Percentiles rank a stretch among this genome's conserved stretches.
phyloP scores from a whole-genome alignment of 1,140 invertebrate genomes.

The Coboldia fuscipes region DNA sequence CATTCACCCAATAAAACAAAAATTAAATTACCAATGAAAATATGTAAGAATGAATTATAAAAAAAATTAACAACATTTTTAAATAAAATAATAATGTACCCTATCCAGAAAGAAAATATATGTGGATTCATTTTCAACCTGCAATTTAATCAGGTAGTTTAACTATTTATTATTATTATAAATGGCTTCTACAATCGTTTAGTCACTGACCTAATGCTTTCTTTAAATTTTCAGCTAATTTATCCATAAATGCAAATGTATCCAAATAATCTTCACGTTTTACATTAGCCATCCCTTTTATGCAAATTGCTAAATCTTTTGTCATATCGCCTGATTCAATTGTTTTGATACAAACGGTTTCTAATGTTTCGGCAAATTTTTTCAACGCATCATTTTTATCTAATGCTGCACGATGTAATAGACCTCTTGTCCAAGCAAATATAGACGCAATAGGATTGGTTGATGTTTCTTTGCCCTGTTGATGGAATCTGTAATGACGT shows the following conservation, averaged over 20 bases:
- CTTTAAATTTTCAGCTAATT: constrained; percentile 80
- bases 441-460: constrained; percentile 98
- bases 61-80: too few species aligned
- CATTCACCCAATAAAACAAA: too few species aligned
- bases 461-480: constrained; percentile 91
- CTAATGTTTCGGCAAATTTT: constrained; percentile 62
- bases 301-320: constrained; percentile 97
- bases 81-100: too few species aligned
- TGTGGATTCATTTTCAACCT: too few species aligned
- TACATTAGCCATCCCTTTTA: constrained; percentile 78
- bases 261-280: constrained; percentile 77
- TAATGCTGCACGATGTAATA: constrained; percentile 79
- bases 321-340: constrained; percentile 92
- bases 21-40: too few species aligned
- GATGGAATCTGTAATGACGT: constrained; percentile 80
- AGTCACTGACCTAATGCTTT: constrained; percentile 34
- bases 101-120: too few species aligned
- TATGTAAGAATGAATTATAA: too few species aligned
- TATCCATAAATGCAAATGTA: constrained; percentile 95
- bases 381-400: constrained; percentile 62
- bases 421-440: constrained; percentile 90
- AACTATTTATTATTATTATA: too few species aligned
- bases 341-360: constrained; percentile 80
- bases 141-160: too few species aligned
- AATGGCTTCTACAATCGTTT: constrained; percentile 6